Conservation (phyloP, 2,113 vertebrate genomes). For the Salvelinus alpinus region DNA sequence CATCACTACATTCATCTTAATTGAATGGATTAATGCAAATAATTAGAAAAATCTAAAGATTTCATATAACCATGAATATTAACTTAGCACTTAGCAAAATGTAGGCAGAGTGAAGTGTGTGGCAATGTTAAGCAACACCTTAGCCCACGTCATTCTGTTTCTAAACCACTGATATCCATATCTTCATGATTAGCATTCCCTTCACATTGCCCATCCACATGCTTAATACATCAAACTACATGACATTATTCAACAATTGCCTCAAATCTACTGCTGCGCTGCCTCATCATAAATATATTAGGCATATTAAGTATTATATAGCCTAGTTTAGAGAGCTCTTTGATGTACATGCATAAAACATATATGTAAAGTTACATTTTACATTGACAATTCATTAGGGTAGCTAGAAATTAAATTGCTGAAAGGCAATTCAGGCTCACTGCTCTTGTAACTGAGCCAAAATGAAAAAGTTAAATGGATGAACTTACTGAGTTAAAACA, state of each 20-base stretch:
- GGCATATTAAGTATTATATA: not conserved
- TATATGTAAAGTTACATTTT: not conserved
- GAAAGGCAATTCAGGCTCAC: not conserved
- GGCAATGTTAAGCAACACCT: too few relatives aligned
- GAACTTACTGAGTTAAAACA: too few relatives aligned
- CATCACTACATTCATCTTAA: too few relatives aligned
- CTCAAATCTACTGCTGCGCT: not conserved
- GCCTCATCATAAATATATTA: not conserved
- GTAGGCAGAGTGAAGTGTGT: too few relatives aligned
- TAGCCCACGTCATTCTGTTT: not conserved
- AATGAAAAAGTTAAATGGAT: too few relatives aligned
- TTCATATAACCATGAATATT: too few relatives aligned
- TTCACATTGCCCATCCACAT: not conserved
- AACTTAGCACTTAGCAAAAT: too few relatives aligned
- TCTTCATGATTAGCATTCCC: not conserved
- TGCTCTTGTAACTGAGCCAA: not conserved
- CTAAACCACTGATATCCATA: not conserved
- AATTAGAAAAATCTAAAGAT: too few relatives aligned
- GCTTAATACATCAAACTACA: not conserved
- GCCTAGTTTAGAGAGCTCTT: not conserved
- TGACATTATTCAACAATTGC: not conserved
- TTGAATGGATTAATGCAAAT: too few relatives aligned
- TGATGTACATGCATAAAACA: not conserved
- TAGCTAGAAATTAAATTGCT: not conserved
- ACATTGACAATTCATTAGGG: slow-evolving; percentile 5